phyloP scores from a whole-genome alignment of 2,797 vertebrate species.

The Echeneis naucrates region DNA sequence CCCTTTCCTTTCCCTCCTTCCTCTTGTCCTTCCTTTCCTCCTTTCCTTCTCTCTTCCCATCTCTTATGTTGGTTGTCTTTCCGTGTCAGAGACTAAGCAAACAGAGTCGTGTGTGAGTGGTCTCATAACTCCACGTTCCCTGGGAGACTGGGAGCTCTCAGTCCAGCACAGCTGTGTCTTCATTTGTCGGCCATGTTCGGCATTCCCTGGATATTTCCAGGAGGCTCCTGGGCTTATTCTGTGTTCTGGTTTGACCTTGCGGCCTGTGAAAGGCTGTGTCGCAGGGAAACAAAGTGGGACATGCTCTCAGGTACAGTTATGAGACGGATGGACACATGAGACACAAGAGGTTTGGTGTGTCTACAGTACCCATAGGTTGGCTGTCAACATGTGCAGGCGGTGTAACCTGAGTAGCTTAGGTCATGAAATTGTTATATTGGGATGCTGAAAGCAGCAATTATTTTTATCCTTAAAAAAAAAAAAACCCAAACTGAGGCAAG shows the following conservation, averaged over 20 bases:
- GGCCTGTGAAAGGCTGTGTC: slow-evolving; percentile 23
- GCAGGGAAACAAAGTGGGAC: slow-evolving; percentile 24
- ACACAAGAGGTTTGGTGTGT: neutral
- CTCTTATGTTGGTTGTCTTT: slow-evolving; percentile 76
- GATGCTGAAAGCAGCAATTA: too few species aligned
- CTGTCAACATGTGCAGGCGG: neutral
- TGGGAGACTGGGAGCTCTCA: slow-evolving; percentile 66
- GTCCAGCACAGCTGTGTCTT: slow-evolving; percentile 76
- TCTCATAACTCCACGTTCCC: slow-evolving; percentile 75
- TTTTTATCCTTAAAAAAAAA: neutral
- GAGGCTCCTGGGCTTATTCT: slow-evolving; percentile 71
- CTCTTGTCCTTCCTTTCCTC: slow-evolving; percentile 3
- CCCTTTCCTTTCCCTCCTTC: slow-evolving; percentile 10
- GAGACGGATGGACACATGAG: neutral
- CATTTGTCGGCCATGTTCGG: slow-evolving; percentile 73
- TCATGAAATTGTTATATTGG: neutral
- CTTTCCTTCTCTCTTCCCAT: slow-evolving; percentile 34
- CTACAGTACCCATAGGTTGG: neutral
- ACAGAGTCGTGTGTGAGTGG: slow-evolving; percentile 77
- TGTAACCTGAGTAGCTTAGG: neutral
- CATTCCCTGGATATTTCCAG: slow-evolving; percentile 76
- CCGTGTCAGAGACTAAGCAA: slow-evolving; percentile 85
- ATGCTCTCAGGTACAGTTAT: slow-evolving; percentile 12
- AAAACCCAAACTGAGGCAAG: neutral
- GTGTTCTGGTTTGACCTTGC: slow-evolving; percentile 67